Evolutionary conservation across 2,797 vertebrate genomes (phyloP).

Genomic region (Hozukius guyotensis): DNA sequence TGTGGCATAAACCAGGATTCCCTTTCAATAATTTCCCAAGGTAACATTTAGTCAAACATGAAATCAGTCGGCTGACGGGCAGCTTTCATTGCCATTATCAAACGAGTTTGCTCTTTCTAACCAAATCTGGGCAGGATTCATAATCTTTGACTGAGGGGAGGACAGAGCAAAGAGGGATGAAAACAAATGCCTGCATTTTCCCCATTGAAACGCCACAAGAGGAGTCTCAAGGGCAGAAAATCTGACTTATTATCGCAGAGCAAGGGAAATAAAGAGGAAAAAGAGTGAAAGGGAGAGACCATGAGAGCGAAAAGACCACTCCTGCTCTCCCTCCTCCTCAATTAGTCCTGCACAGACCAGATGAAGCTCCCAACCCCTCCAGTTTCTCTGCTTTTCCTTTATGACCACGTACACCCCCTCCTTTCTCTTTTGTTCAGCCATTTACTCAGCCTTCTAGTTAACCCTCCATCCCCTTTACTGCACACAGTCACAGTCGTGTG

Average conservation of each 20-base stretch:
- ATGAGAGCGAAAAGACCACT: slow-evolving; percentile 68
- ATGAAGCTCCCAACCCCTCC: slow-evolving; percentile 65
- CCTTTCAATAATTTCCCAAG: not conserved
- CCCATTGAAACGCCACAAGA: slow-evolving; percentile 60
- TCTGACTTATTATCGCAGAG: slow-evolving; percentile 77
- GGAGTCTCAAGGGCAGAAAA: slow-evolving; percentile 78
- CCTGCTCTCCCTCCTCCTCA: slow-evolving; percentile 67
- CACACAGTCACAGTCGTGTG: slow-evolving; percentile 50
- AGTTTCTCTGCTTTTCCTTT: slow-evolving; percentile 53
- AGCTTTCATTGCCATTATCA: not conserved
- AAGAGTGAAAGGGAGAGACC: slow-evolving; percentile 55
- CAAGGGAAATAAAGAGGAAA: slow-evolving; percentile 57
- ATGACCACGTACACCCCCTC: slow-evolving; percentile 36
- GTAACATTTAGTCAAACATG: not conserved
- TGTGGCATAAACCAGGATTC: not conserved
- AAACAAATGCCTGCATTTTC: slow-evolving; percentile 48
- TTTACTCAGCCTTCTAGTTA: slow-evolving; percentile 79
- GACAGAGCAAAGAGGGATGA: slow-evolving; percentile 7
- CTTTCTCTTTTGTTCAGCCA: slow-evolving; percentile 63
- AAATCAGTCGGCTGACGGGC: not conserved
- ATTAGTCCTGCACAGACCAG: slow-evolving; percentile 68
- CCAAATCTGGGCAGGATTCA: slow-evolving; percentile 9
- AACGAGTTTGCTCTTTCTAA: not conserved
- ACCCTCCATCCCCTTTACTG: slow-evolving; percentile 57
- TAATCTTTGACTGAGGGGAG: slow-evolving; percentile 20